Base-by-base conservation (phyloP, 2,888 invertebrate species). In the Xanthorhoe designata region DNA sequence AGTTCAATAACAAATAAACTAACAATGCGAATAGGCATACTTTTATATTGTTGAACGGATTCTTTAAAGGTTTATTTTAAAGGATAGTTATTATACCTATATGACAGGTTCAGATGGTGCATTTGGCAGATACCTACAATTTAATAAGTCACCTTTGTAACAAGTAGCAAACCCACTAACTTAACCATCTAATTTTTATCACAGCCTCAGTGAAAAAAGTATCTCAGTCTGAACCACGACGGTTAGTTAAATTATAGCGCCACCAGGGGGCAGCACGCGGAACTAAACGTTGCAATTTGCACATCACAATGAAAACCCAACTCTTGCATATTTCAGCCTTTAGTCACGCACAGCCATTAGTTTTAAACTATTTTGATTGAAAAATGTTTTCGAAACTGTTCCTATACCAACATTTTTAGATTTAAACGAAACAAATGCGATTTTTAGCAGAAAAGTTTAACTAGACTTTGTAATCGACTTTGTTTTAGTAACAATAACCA, bases 241-340 rank as follows among this genome's bases (percentile, higher is more conserved):
- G 35, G 54, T 74, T 71, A 72, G 64, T 72, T 69, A 76, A 75
- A 76, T 74, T 73, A 76, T 74, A 63, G 68, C 71, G 77, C 66
- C 67, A 71, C 72, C 74, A 72, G 69, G 75, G 81, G 78, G 80
- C 73, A 82, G 78, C 75, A 78, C 70, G 80, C 85, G 83, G 83
- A 80, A 76, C 82, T 82, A 81, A 84, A 77, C 78, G 81, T 75
- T 8, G 64, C 68, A 61, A 68, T 70, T 73, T 76, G 84, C 87
- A 85, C 86, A 89, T 89, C 79, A 77, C 79, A 67, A 70, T 80
- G 82, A 83, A 64, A 53, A 38, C 56, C 50, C 45, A 6, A 87
- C 89, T 87, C 82, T 84, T 85, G 86, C 86, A 91, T 90, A 89
- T 90, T 88, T 90, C 88, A 87, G 78, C 81, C 8, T 81, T 92